Base-by-base conservation (phyloP, 1,140 invertebrate genomes). In the Drosophila watanabei region DNA sequence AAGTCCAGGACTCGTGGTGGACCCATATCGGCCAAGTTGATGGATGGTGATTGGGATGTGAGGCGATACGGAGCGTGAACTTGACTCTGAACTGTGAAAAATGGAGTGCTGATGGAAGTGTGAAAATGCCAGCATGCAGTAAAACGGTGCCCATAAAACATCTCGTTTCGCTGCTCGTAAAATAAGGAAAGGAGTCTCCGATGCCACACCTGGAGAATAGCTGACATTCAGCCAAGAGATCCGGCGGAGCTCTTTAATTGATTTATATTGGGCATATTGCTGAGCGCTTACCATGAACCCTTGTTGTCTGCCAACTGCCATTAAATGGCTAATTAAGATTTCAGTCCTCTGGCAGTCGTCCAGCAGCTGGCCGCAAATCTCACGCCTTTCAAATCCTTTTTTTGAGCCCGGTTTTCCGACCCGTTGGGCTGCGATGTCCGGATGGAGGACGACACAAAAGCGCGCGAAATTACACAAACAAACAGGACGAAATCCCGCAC, bases 241-340 rank as follows among this genome's bases (percentile, higher is more conserved):
- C 33, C 68, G 46, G 14, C 28, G 28, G 58, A 60, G 58, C 57
- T 71, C 49, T 71, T 52, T 79, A 79, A 79, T 79, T 79, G 76
- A 79, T 72, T 79, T 79, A 72, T 59, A 72, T 64, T 24, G 52
- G 65, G 58, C 75, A 79, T 79, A 71, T 79, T 65, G 58, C 54
- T 10, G 14, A 35, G 43, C 41, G 45, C 84, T 89, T 85, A 88
- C 85, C 73, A 63, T 51, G 18, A 43, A 69, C 61, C 73, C 71
- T 88, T 88, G 85, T 88, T 84, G 84, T 88, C 85, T 89, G 85
- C 63, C 60, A 43, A 73, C 45, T 73, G 59, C 65, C 78, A 89
- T 85, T 71, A 89, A 88, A 88, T 59, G 63, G 65, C 66, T 89
- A 88, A 88, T 88, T 89, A 89, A 89, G 75, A 83, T 54, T 65